phyloP scores from a whole-genome alignment of 2,113 vertebrate species.

The Elaphurus davidianus region DNA sequence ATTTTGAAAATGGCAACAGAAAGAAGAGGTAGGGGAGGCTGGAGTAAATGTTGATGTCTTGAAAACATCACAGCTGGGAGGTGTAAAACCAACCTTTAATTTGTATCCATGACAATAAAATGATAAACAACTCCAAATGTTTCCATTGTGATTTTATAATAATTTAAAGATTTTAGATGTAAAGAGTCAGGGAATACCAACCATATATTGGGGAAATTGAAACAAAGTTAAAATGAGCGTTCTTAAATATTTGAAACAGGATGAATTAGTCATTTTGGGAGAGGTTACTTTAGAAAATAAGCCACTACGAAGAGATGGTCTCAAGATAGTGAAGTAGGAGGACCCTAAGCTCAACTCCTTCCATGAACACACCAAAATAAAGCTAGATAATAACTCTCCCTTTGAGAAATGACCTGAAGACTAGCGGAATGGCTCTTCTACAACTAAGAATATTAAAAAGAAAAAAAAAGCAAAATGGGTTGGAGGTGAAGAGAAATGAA shows the following conservation, averaged over 20 bases:
- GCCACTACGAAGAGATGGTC: neutral
- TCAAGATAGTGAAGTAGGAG: neutral
- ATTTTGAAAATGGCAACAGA: neutral
- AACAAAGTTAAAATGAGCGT: neutral
- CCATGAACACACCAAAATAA: neutral
- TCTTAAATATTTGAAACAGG: neutral
- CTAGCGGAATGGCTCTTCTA: neutral
- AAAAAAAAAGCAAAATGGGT: neutral
- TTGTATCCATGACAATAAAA: neutral
- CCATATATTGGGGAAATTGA: neutral
- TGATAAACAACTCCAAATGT: neutral
- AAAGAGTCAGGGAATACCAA: neutral
- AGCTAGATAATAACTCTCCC: neutral
- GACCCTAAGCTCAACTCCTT: neutral
- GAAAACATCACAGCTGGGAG: neutral
- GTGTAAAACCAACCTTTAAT: neutral
- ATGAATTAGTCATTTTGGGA: neutral
- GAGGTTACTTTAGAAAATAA: neutral
- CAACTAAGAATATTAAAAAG: neutral
- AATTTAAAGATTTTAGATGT: neutral
- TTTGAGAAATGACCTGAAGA: neutral
- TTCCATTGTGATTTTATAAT: neutral
- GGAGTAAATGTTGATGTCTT: neutral
- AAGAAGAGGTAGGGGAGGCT: neutral
- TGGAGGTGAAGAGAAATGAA: neutral